A percentile compares a stretch with the other conserved stretches of the same genome.
Evolutionary conservation across 1,140 invertebrate genomes (phyloP).

Genomic region (Papilio polyxenes): DNA sequence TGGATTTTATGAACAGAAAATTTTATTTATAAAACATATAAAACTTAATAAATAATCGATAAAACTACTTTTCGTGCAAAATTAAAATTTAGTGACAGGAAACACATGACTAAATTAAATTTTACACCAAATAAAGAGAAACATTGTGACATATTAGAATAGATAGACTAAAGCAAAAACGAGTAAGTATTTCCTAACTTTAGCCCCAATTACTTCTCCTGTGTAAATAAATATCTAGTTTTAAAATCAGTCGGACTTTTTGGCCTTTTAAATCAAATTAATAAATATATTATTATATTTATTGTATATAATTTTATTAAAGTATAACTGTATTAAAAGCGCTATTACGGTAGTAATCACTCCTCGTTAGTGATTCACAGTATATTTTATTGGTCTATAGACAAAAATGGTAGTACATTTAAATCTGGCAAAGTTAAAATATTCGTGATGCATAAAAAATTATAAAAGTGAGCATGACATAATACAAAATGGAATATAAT

Average conservation of each 20-base stretch:
- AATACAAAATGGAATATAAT: neutral
- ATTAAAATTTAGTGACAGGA: neutral
- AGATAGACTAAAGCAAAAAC: too few relatives aligned
- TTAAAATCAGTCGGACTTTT: too few relatives aligned
- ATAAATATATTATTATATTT: too few relatives aligned
- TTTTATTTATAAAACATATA: neutral
- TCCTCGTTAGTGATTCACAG: neutral
- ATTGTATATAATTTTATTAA: neutral
- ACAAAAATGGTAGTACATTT: neutral
- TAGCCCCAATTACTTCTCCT: too few relatives aligned
- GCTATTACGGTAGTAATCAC: too few relatives aligned
- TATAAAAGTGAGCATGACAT: conserved; percentile 22
- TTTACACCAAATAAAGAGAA: neutral
- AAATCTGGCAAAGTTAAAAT: conserved; percentile 12
- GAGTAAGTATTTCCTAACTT: too few relatives aligned
- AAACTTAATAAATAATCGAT: neutral
- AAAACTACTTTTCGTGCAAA: neutral
- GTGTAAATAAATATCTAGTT: too few relatives aligned
- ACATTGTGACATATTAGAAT: too few relatives aligned
- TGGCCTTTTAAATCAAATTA: neutral
- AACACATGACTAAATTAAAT: neutral
- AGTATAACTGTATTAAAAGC: neutral
- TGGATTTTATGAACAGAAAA: neutral
- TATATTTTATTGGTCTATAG: neutral
- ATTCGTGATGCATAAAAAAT: neutral